Percentiles rank a stretch among this genome's conserved stretches.
phyloP scores from a whole-genome alignment of 2,113 vertebrate genomes.

The Scalopus aquaticus region DNA sequence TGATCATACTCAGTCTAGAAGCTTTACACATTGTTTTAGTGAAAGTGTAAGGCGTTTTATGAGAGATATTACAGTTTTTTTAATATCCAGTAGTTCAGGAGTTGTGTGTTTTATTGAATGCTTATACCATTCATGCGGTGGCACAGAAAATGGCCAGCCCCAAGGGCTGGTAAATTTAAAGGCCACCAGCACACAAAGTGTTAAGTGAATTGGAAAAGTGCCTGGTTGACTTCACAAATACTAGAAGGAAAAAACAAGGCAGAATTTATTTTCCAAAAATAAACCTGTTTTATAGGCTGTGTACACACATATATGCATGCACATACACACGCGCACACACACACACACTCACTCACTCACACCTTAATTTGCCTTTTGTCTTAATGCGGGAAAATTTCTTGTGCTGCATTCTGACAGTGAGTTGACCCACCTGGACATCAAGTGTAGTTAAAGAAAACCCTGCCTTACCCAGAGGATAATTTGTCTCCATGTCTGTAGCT shows the following conservation, averaged over 20 bases:
- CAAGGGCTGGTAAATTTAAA: too few relatives aligned
- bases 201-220: conserved; percentile 62
- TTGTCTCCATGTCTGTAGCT: conserved; percentile 40
- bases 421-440: conserved; percentile 41
- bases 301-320: neutral
- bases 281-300: neutral
- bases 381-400: conserved; percentile 12
- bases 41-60: too few relatives aligned
- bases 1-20: too few relatives aligned
- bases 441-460: conserved; percentile 49
- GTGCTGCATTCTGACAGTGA: conserved; percentile 28
- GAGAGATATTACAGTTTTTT: too few relatives aligned
- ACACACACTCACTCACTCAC: neutral
- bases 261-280: conserved; percentile 19
- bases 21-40: too few relatives aligned
- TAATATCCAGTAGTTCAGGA: too few relatives aligned
- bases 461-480: conserved; percentile 26
- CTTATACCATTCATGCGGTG: too few relatives aligned
- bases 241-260: neutral
- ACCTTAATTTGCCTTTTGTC: neutral
- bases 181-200: too few relatives aligned
- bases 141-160: too few relatives aligned
- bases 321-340: neutral
- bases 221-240: conserved; percentile 61
- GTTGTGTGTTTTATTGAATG: too few relatives aligned